A percentile compares a stretch with the other conserved stretches of the same genome.
Evolutionary conservation across 1,140 invertebrate species (phyloP).

Genomic region (Prorops nasuta): DNA sequence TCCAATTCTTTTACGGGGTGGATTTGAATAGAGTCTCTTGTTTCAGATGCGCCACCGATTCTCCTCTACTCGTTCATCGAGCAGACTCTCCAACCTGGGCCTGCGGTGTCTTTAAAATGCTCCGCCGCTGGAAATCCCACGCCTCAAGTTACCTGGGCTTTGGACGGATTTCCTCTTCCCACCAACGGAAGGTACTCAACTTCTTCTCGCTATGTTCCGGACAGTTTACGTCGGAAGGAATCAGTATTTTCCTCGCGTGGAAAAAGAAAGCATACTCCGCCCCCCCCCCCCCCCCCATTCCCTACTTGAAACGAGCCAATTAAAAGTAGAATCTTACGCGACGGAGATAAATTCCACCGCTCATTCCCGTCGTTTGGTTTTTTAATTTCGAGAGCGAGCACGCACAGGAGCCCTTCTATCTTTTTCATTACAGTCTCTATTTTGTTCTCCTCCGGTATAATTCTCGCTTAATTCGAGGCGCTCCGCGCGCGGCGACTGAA

Average conservation of each 20-base stretch:
- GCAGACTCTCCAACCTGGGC: constrained; percentile 79
- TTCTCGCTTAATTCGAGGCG: no score
- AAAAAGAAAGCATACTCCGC: constrained; percentile 1
- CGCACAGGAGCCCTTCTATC: no score
- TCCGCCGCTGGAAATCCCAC: constrained; percentile 83
- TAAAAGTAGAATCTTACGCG: no score
- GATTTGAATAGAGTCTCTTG: constrained; percentile 20
- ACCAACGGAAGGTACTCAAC: constrained; percentile 73
- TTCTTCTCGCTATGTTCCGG: neutral
- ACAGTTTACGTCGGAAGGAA: neutral
- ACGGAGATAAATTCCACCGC: no score
- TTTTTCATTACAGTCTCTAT: no score
- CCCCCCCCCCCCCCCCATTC: no score
- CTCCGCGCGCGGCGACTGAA: no score
- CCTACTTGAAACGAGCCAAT: no score
- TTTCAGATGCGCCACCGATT: constrained; percentile 78
- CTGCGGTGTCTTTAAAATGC: constrained; percentile 82
- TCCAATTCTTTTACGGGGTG: no score
- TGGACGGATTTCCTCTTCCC: constrained; percentile 76
- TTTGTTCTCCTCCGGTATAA: no score
- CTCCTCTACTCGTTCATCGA: constrained; percentile 81
- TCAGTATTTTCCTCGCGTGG: neutral
- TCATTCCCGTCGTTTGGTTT: no score
- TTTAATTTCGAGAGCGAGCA: no score
- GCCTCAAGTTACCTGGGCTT: constrained; percentile 76